Evolutionary conservation across 2,797 vertebrate species (phyloP), one percentile per base, ranked within the genome.

Genomic region (Cuculus canorus): DNA sequence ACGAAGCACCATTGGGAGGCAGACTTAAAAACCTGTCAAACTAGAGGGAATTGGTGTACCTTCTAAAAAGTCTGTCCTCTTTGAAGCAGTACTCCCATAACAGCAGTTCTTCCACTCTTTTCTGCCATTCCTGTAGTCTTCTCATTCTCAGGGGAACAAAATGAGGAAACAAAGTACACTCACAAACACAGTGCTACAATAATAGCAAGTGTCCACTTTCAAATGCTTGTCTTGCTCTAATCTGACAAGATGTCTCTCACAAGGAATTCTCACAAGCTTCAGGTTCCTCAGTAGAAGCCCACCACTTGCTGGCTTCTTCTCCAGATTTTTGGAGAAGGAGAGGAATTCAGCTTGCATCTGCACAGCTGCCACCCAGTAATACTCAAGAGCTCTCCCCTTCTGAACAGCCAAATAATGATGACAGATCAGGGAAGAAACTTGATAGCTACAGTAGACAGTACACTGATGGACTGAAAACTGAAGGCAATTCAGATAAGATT

Each of bases 151-250:
- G 6, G 0, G 6, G 5, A 1, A 3, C 5, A 69, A 57, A n/a
- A 19, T 1, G 0, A 3, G 15, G 37, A 77, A 28, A 85, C 11
- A 4, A 28, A 43, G 33, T 43, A 84, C 4, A 0, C 16, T 33
- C 35, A 13, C 48, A 64, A 75, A 53, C 21, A 69, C 18, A 56
- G n/a, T 0, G 0, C 50, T 48, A 7, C 1, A 0, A 37, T 13
- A 86, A 28, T 2, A 3, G n/a, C 53, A 68, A 15, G n/a, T 71
- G 24, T 57, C 57, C 39, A 2, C 45, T 14, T 84, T 27, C 27
- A 78, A 32, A 39, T 7, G 11, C 24, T 80, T 69, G 21, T 32
- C 65, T 59, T 45, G 13, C 43, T 75, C 39, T 86, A 14, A 10
- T n/a, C 22, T 64, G 56, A 47, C 17, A 59, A 73, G 33, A 39